These are phyloP conservation scores for Drosophila tsacasi DNA, from an alignment of 1,140 invertebrate genomes.

Conservation along the genomic window DNA sequence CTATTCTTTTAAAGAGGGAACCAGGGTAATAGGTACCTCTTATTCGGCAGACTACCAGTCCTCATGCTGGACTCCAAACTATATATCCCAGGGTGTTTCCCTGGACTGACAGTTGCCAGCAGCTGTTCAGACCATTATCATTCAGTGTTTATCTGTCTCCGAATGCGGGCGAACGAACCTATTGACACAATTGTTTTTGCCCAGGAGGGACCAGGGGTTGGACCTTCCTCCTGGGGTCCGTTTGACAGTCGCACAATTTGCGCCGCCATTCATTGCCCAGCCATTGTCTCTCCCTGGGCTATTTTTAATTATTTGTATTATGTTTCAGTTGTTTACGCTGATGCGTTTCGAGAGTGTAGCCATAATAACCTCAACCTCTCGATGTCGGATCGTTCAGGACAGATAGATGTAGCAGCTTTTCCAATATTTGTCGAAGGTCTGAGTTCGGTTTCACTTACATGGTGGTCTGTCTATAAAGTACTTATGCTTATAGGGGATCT, in stretches of 20 bases:
- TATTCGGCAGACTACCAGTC: not conserved
- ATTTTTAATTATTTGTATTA: slow-evolving; percentile 84
- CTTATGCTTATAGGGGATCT: slow-evolving; percentile 6
- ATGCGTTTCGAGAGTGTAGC: slow-evolving; percentile 51
- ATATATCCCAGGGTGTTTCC: slow-evolving; percentile 48
- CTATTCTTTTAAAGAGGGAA: too few relatives aligned
- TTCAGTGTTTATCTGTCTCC: slow-evolving; percentile 68
- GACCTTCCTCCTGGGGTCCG: slow-evolving; percentile 34
- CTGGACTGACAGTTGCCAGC: slow-evolving; percentile 68
- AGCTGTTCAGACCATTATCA: slow-evolving; percentile 74
- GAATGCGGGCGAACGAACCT: slow-evolving; percentile 79
- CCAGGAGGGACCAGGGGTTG: slow-evolving; percentile 43
- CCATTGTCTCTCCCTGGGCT: slow-evolving; percentile 55
- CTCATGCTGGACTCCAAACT: not conserved
- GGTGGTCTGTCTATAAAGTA: slow-evolving; percentile 53
- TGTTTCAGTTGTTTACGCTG: slow-evolving; percentile 71
- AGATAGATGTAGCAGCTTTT: slow-evolving; percentile 55
- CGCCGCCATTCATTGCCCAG: slow-evolving; percentile 19
- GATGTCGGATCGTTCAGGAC: slow-evolving; percentile 32
- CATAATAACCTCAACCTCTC: slow-evolving; percentile 28
- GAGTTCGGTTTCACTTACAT: slow-evolving; percentile 64
- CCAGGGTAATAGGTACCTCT: not conserved
- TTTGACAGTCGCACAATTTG: slow-evolving; percentile 38
- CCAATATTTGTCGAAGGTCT: slow-evolving; percentile 65
- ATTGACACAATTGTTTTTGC: slow-evolving; percentile 82